These are phyloP conservation scores for Petaurus breviceps DNA, from an alignment of 2,113 vertebrate genomes.

Conservation along the genomic window DNA sequence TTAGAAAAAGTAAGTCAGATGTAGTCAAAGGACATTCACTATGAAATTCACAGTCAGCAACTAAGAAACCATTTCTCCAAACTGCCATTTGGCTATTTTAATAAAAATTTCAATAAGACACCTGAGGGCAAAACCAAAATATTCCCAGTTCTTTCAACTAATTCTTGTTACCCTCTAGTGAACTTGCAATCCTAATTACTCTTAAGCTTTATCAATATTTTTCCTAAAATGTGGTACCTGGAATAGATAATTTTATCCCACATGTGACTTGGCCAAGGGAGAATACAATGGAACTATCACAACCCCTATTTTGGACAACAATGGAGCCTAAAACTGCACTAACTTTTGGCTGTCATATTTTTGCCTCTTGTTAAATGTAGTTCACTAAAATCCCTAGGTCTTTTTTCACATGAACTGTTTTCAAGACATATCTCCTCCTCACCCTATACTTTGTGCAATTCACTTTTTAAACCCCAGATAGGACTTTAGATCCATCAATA, in stretches of 20 bases:
- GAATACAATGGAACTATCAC: background rate
- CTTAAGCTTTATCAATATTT: background rate
- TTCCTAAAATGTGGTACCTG: background rate
- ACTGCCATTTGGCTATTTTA: background rate
- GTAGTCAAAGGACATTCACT: background rate
- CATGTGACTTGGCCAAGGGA: background rate
- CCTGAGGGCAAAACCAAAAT: background rate
- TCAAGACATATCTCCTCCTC: background rate
- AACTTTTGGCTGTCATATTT: background rate
- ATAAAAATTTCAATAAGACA: background rate
- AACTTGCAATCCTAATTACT: background rate
- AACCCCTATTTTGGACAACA: background rate
- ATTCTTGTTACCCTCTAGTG: background rate
- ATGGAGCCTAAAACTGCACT: background rate
- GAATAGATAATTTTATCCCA: background rate
- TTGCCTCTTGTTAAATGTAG: background rate
- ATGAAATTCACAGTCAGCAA: background rate
- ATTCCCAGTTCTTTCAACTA: background rate
- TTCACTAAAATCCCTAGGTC: background rate
- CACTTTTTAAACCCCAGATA: background rate
- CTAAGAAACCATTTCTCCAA: background rate
- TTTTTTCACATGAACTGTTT: background rate
- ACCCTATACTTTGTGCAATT: background rate
- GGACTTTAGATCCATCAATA: too few species aligned
- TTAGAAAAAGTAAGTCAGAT: background rate